A percentile compares a stretch with the other conserved stretches of the same genome.
These are phyloP conservation scores for Labrus mixtus DNA, from an alignment of 2,113 vertebrate species.

Conservation along the genomic window DNA sequence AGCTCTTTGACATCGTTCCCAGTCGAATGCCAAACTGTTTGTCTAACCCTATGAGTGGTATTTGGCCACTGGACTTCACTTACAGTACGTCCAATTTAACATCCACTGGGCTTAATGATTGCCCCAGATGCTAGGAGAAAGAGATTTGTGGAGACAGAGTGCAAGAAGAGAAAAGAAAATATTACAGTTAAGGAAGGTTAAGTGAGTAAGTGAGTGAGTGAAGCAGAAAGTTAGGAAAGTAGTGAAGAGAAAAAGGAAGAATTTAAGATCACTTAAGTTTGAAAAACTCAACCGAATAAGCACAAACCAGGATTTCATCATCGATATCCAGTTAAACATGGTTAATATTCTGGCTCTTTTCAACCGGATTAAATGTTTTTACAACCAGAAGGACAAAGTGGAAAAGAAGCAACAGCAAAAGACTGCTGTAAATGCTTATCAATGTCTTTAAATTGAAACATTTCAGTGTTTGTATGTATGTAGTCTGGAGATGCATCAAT, in stretches of 20 bases:
- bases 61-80: conserved; percentile 45
- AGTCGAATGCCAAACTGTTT: conserved; percentile 52
- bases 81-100: conserved; percentile 36
- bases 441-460: no score
- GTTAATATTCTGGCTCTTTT: no score
- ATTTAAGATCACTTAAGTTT: not conserved
- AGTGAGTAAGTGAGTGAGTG: not conserved
- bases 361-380: no score
- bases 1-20: conserved; percentile 62
- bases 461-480: no score
- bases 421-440: no score
- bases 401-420: no score
- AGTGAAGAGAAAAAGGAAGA: not conserved
- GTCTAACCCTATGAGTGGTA: conserved; percentile 58
- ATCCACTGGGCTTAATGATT: conserved; percentile 19
- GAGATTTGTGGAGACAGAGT: conserved; percentile 1
- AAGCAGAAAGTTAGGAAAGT: not conserved
- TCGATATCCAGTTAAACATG: no score
- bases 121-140: not conserved
- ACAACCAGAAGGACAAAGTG: no score
- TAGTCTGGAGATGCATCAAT: no score
- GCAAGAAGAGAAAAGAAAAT: not conserved
- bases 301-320: no score
- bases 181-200: not conserved
- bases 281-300: no score